Evolutionary conservation across 2,113 vertebrate genomes (phyloP).

Genomic region (Chaenocephalus aceratus): DNA sequence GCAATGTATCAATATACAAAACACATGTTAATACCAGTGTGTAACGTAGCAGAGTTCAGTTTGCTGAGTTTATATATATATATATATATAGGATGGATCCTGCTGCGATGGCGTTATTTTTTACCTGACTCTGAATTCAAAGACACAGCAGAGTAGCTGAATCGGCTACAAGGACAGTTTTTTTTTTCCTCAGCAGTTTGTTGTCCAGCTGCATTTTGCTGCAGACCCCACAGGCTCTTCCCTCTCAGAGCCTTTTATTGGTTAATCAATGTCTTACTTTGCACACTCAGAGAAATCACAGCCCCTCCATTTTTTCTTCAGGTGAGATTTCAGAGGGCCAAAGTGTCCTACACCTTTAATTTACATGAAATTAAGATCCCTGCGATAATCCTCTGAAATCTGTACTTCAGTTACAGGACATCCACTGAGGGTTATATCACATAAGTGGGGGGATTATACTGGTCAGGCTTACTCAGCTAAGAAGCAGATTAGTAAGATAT

Average conservation of each 20-base stretch:
- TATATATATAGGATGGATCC: background rate
- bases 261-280: constrained; percentile 52
- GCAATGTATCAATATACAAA: background rate
- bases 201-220: constrained; percentile 21
- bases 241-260: constrained; percentile 29
- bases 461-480: constrained; percentile 60
- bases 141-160: background rate
- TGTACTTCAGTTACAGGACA: constrained; percentile 52
- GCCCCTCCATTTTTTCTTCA: constrained; percentile 5
- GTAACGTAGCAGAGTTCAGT: background rate
- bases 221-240: constrained; percentile 3
- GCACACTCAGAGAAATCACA: constrained; percentile 21
- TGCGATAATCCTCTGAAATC: constrained; percentile 67
- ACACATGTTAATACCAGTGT: background rate
- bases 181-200: background rate
- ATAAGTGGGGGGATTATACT: constrained; percentile 52
- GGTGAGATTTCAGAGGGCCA: constrained; percentile 11
- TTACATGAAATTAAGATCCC: constrained; percentile 50
- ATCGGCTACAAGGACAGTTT: background rate
- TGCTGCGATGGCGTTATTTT: background rate
- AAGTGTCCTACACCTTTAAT: background rate
- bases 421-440: constrained; percentile 42
- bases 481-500: constrained; percentile 70
- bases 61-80: background rate
- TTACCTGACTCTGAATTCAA: background rate